A percentile compares a stretch with the other conserved stretches of the same genome.
These are phyloP conservation scores for Trachelipus rathkii DNA, from an alignment of 1,140 invertebrate genomes.

Conservation along the genomic window DNA sequence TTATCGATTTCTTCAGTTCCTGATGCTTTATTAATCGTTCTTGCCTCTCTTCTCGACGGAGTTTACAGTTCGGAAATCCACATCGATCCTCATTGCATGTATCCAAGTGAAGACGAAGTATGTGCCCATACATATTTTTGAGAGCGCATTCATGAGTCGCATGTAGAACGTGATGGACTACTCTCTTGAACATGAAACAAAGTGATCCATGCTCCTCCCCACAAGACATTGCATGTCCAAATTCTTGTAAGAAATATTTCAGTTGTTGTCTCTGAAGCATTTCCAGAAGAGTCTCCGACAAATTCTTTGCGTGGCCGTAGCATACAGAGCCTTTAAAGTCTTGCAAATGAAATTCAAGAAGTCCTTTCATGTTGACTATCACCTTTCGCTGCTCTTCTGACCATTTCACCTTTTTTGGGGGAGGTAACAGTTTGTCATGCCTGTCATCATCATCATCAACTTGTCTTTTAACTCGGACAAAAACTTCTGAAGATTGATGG, in stretches of 20 bases:
- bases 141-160: background rate
- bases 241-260: background rate
- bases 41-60: background rate
- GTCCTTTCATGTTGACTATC: background rate
- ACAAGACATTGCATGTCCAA: background rate
- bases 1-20: too few species aligned
- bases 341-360: background rate
- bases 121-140: background rate
- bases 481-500: background rate
- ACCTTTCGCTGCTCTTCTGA: background rate
- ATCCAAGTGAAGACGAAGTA: background rate
- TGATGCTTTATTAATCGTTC: too few species aligned
- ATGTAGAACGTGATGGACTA: background rate
- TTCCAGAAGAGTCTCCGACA: background rate
- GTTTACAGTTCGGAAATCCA: background rate
- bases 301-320: background rate
- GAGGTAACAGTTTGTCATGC: background rate
- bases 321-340: background rate
- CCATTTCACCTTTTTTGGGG: background rate
- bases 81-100: background rate
- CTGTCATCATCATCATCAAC: background rate
- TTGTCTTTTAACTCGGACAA: background rate
- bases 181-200: background rate
- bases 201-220: background rate
- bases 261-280: background rate